Evolutionary conservation across 2,113 vertebrate genomes (phyloP).

Genomic region (Damaliscus lunatus): DNA sequence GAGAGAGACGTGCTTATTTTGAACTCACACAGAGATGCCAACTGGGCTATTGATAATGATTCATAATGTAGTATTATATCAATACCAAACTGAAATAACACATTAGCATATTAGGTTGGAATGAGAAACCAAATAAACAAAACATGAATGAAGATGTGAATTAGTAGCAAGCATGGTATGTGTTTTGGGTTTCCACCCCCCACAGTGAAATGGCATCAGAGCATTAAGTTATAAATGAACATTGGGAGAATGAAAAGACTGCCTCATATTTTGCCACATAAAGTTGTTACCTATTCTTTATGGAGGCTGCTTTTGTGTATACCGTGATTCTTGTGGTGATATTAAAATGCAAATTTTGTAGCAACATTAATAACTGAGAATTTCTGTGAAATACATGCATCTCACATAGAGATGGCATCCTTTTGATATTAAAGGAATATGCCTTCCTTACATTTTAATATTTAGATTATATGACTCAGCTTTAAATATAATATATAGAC

Average conservation of each 20-base stretch:
- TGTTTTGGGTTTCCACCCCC: background rate
- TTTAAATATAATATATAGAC: background rate
- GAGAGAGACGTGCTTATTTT: background rate
- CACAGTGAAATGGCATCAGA: background rate
- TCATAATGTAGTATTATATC: background rate
- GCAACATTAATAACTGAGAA: constrained; percentile 12
- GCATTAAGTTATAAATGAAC: background rate
- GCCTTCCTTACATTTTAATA: background rate
- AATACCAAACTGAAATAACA: background rate
- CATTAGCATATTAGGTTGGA: background rate
- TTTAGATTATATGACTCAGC: background rate
- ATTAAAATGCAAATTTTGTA: constrained; percentile 44
- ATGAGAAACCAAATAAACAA: background rate
- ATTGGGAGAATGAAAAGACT: background rate
- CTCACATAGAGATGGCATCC: background rate
- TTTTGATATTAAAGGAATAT: background rate
- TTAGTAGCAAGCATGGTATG: background rate
- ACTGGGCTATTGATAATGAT: background rate
- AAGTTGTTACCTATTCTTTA: background rate
- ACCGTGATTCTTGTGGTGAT: background rate
- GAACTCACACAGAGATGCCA: background rate
- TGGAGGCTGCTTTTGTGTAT: background rate
- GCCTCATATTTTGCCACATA: background rate
- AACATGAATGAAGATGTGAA: background rate
- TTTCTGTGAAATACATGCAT: background rate